Base-by-base conservation (phyloP, 2,888 invertebrate genomes). In the Clunio marinus region DNA sequence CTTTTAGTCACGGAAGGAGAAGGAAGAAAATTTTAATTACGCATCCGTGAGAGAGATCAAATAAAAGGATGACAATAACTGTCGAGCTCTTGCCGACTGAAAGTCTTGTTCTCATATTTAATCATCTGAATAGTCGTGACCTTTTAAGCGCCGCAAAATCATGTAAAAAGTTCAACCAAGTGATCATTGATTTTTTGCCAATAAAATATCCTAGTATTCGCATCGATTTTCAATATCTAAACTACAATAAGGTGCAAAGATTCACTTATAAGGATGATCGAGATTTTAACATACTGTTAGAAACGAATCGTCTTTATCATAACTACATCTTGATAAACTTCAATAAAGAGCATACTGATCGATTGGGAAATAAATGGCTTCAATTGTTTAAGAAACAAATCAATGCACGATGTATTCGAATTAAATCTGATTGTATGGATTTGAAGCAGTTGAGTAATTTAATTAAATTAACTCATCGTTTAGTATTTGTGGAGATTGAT, bases 301-400 rank as follows among this genome's bases (percentile, higher is more conserved):
- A 28, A 5, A 22, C 66, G 7, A 51, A 4, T 15, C 45, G 66
- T 3, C 66, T 35, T 15, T 66, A 66, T 35, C 66, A 66, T 5
- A 66, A 66, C n/a, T 66, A 66, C 15, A 28, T 66, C 2, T 35
- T 66, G 8, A 1, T 66, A 3, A 66, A 66, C 20, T 66, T 66
- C 7, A 66, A 66, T 25, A 55, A 66, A 13, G 66, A 66, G 7
- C 66, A 66, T 32, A 66, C 66, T 2, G 66, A 66, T 15, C n/a
- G 66, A 66, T 24, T 66, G 15, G 51, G 51, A 25, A 55, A 55
- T 32, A 66, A 66, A 35, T 66, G 66, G 66, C 45, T 66, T 5
- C 51, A 66, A 13, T 17, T 66, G 4, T 66, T 66, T 10, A 66
- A 66, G 24, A 66, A 55, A 17, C 66, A 66, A 66, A 66, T 66